Percentiles rank a stretch among this genome's conserved stretches.
These are phyloP conservation scores for Laterallus jamaicensis DNA, from an alignment of 2,113 vertebrate species.

Conservation along the genomic window DNA sequence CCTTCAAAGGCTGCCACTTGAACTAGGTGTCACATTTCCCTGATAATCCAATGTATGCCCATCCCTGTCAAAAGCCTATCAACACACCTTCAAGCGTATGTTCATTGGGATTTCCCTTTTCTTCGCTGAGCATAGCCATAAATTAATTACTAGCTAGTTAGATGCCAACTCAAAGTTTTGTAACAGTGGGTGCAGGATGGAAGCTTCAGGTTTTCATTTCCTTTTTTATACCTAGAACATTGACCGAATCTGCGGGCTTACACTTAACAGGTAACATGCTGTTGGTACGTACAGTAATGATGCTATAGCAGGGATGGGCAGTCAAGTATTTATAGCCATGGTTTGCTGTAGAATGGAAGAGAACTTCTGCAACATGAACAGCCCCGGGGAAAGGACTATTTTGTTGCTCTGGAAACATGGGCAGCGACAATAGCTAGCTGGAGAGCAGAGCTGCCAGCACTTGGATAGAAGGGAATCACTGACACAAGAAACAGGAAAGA, in stretches of 20 bases:
- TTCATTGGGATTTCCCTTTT: background rate
- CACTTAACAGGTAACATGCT: background rate
- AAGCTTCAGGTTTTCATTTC: background rate
- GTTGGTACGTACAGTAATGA: background rate
- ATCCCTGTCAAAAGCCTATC: background rate
- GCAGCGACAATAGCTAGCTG: background rate
- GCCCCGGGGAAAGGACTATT: background rate
- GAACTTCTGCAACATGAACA: background rate
- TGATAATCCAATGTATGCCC: background rate
- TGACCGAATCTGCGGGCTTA: background rate
- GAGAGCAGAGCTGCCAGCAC: background rate
- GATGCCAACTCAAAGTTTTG: background rate
- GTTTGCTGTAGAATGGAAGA: background rate
- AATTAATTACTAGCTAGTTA: background rate
- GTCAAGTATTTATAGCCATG: background rate
- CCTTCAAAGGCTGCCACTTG: background rate
- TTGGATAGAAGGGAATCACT: accelerated
- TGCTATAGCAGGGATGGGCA: background rate
- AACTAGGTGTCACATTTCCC: background rate
- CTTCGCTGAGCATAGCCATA: background rate
- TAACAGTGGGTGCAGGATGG: background rate
- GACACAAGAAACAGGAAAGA: background rate
- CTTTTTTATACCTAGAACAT: background rate
- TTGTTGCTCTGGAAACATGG: background rate
- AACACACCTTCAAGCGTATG: background rate